A percentile compares a stretch with the other conserved stretches of the same genome.
Evolutionary conservation across 1,140 invertebrate species (phyloP).

Genomic region (Rhagoletis zephyria): DNA sequence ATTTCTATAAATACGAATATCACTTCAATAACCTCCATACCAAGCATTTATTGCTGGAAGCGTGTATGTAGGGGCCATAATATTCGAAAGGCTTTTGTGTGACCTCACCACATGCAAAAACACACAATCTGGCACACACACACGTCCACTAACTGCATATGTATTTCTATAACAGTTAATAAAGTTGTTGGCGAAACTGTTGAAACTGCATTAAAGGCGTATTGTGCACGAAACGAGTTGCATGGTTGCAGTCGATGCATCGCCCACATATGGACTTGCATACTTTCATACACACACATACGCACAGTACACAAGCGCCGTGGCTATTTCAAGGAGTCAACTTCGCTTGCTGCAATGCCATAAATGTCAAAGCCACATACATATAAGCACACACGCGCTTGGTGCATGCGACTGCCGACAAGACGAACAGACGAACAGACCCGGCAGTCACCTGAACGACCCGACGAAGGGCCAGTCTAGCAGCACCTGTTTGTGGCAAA

Average conservation of each 20-base stretch:
- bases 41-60: background rate
- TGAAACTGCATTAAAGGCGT: slow-evolving; percentile 10
- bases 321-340: slow-evolving; percentile 28
- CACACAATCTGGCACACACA: background rate
- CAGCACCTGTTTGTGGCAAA: slow-evolving; percentile 37
- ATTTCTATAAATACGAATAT: background rate
- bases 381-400: background rate
- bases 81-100: slow-evolving; percentile 1
- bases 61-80: background rate
- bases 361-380: slow-evolving; percentile 29
- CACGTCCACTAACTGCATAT: background rate
- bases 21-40: background rate
- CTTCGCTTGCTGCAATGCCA: slow-evolving; percentile 8
- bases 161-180: background rate
- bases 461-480: background rate
- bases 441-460: background rate
- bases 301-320: background rate
- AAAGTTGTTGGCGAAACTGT: slow-evolving; percentile 26
- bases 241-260: background rate
- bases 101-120: background rate
- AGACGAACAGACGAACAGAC: background rate
- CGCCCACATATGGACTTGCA: background rate
- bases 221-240: background rate
- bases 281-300: background rate
- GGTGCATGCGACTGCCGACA: background rate